Evolutionary conservation across 2,113 vertebrate species (phyloP).

Genomic region (Mesoclemmys tuberculata): DNA sequence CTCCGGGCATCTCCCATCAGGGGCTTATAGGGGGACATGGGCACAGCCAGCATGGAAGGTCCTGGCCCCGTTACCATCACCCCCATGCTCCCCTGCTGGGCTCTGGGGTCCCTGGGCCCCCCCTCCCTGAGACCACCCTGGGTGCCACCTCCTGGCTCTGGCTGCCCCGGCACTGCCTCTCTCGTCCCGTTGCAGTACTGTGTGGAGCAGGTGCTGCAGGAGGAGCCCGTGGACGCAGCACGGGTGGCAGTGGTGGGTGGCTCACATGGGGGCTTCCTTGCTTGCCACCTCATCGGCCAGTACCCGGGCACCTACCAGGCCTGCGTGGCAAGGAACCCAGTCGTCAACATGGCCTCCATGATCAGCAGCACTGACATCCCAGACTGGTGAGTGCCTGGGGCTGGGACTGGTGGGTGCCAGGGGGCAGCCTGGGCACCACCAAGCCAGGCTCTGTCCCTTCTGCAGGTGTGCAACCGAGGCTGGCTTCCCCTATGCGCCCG

Average conservation of each 20-base stretch:
- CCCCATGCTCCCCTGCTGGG: not conserved
- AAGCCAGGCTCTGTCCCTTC: not conserved
- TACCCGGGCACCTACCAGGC: slow-evolving; percentile 90
- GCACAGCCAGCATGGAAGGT: not conserved
- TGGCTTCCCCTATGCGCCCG: slow-evolving; percentile 81
- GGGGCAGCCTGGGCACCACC: accelerated
- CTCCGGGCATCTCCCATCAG: not conserved
- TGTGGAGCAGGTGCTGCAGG: slow-evolving; percentile 85
- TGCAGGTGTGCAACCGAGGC: slow-evolving; percentile 89
- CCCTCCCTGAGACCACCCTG: not conserved
- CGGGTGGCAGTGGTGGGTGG: slow-evolving; percentile 88
- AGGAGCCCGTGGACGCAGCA: slow-evolving; percentile 75
- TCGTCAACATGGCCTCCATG: slow-evolving; percentile 93
- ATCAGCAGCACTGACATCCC: slow-evolving; percentile 91
- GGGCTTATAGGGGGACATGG: not conserved
- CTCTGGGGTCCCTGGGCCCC: no score
- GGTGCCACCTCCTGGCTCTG: accelerated
- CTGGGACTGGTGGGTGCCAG: accelerated
- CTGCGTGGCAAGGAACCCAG: slow-evolving; percentile 90
- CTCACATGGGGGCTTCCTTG: slow-evolving; percentile 95
- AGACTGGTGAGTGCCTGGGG: slow-evolving; percentile 85
- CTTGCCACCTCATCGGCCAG: slow-evolving; percentile 94
- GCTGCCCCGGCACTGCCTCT: not conserved
- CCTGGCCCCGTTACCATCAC: not conserved
- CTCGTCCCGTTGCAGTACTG: slow-evolving; percentile 79